Conservation (phyloP, 1,140 invertebrate species). For the Drosophila mayri region DNA sequence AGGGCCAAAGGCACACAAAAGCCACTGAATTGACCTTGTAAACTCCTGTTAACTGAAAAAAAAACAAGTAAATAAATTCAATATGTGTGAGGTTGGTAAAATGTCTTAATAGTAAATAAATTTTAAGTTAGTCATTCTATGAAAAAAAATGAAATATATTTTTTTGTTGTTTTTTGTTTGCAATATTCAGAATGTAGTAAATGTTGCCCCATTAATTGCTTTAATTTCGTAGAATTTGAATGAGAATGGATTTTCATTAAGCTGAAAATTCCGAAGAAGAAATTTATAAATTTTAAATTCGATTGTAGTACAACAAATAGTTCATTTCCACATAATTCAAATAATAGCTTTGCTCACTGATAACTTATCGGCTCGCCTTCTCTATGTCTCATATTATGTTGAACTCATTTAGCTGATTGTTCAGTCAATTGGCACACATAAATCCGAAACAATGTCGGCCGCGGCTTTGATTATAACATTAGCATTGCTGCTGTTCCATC, state of each 20-base stretch:
- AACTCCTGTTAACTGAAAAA: constrained; percentile 4
- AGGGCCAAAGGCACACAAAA: constrained; percentile 54
- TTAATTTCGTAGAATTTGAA: not conserved
- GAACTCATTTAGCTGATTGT: not conserved
- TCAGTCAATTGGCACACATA: not conserved
- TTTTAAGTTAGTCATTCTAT: not conserved
- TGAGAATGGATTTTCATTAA: too few species aligned
- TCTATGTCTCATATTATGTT: not conserved
- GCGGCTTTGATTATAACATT: not conserved
- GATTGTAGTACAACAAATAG: not conserved
- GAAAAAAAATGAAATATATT: too few species aligned
- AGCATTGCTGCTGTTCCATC: not conserved
- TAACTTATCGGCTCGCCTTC: not conserved
- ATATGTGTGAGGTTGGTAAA: not conserved
- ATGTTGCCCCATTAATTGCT: not conserved
- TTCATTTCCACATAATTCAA: not conserved
- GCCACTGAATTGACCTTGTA: constrained; percentile 66
- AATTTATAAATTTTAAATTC: not conserved
- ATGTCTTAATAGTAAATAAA: not conserved
- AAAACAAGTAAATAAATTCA: constrained; percentile 6
- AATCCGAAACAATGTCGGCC: not conserved
- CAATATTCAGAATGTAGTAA: not conserved
- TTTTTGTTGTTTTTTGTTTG: not conserved
- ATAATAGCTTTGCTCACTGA: not conserved
- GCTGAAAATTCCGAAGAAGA: not conserved